These are phyloP conservation scores for Salmo trutta DNA, from an alignment of 2,797 vertebrate genomes.

Conservation along the genomic window DNA sequence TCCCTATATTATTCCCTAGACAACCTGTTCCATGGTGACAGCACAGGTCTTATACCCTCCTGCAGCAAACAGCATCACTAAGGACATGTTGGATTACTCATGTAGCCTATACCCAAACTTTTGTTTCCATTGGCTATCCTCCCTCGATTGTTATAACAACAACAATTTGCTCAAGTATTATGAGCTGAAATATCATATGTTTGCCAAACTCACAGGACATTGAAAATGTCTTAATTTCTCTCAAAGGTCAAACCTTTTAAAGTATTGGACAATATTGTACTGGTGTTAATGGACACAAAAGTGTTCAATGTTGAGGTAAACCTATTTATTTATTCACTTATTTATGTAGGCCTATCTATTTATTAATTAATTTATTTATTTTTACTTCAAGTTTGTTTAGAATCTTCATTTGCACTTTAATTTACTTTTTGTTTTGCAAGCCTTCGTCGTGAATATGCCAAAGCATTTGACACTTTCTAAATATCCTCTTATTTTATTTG, in stretches of 20 bases:
- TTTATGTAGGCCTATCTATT: conserved; percentile 18
- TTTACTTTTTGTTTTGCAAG: conserved; percentile 67
- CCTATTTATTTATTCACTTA: conserved; percentile 55
- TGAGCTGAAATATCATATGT: conserved; percentile 13
- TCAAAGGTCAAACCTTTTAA: conserved; percentile 73
- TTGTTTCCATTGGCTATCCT: not conserved
- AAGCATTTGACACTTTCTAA: conserved; percentile 89
- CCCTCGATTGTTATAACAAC: not conserved
- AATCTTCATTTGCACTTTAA: conserved; percentile 77
- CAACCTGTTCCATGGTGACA: conserved; percentile 18
- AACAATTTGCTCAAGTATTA: not conserved
- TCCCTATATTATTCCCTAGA: not conserved
- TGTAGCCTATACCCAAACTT: not conserved
- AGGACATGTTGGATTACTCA: not conserved
- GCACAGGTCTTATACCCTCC: conserved; percentile 28
- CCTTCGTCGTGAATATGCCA: conserved; percentile 85
- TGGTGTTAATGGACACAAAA: conserved; percentile 60
- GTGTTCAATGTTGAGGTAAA: conserved; percentile 67
- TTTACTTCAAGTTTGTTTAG: conserved; percentile 54
- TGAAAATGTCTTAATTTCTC: conserved; percentile 61
- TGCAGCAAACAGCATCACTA: not conserved
- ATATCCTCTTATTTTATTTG: conserved; percentile 69
- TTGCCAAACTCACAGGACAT: conserved; percentile 50
- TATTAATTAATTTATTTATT: conserved; percentile 42
- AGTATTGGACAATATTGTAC: conserved; percentile 57